Percentiles rank a stretch among this genome's conserved stretches.
phyloP scores from a whole-genome alignment of 2,888 invertebrate genomes.

The Alentia gelatinosa region DNA sequence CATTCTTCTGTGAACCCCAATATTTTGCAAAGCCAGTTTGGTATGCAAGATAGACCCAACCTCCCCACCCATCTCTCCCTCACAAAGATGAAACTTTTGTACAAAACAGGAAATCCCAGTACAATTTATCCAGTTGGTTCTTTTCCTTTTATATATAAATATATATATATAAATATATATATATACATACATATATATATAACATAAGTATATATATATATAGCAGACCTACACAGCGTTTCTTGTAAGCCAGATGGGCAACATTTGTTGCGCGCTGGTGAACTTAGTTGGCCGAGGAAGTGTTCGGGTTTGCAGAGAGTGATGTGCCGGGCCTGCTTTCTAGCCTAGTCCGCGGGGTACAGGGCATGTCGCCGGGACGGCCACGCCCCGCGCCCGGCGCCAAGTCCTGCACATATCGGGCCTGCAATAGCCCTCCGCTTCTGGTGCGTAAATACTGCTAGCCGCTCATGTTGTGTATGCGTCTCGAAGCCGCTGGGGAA shows the following conservation, averaged over 20 bases:
- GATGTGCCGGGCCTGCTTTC: slow-evolving; percentile 44
- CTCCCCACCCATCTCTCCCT: neutral
- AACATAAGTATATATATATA: slow-evolving; percentile 6
- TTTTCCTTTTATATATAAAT: slow-evolving; percentile 4
- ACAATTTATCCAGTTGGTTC: slow-evolving; percentile 43
- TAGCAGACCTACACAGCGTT: slow-evolving; percentile 40
- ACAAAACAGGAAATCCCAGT: slow-evolving; percentile 36
- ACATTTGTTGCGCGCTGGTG: slow-evolving; percentile 42
- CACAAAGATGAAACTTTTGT: slow-evolving; percentile 12
- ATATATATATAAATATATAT: neutral
- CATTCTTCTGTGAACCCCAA: slow-evolving; percentile 54
- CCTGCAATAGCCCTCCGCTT: slow-evolving; percentile 43
- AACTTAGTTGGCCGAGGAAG: slow-evolving; percentile 46
- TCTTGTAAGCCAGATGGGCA: slow-evolving; percentile 28
- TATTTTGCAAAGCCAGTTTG: slow-evolving; percentile 35
- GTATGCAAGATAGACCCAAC: neutral
- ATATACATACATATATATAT: slow-evolving; percentile 3
- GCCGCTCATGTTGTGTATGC: slow-evolving; percentile 50
- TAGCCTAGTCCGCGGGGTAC: slow-evolving; percentile 37
- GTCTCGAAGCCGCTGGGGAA: slow-evolving; percentile 54
- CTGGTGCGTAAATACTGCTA: slow-evolving; percentile 54
- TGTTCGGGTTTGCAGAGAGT: slow-evolving; percentile 52
- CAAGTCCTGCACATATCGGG: neutral
- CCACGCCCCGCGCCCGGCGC: neutral
- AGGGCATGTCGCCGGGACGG: neutral